Base-by-base conservation (phyloP, 1,140 invertebrate genomes). In the Bombus pyrosoma region DNA sequence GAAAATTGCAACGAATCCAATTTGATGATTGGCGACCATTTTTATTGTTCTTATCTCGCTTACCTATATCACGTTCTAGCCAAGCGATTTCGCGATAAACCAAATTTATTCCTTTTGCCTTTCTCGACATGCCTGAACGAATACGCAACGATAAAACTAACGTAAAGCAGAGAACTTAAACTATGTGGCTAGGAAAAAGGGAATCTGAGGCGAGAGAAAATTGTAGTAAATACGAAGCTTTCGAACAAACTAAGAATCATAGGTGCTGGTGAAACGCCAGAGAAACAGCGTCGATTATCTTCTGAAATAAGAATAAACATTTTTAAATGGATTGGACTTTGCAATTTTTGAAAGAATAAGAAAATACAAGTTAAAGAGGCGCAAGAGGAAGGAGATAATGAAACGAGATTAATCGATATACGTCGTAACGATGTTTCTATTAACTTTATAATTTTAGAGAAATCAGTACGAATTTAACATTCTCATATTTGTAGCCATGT, bases 1-100 rank as follows among this genome's bases (percentile, higher is more conserved):
- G 83, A 64, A 39, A 81, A 85, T 81, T 81, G 32, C 77, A 22
- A 15, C 41, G 69, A 66, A 85, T 81, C 69, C 66, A 66, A 72
- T 72, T 73, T 39, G 5, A 59, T 73, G 53, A 62, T 57, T 18
- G 32, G n/a, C 18, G n/a, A 43, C 47, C 64, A n/a, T 73, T 85
- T 80, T 73, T 62, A 79, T 41, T 64, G 34, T 80, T 43, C 66
- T 39, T 66, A 66, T 66, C 13, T 69, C 62, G 43, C 57, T 77
- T 37, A 41, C 25, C 71, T 82, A 53, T 47, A 75, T 25, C 47
- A 8, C 28, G n/a, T 13, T 39, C 47, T 28, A 69, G 43, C 28
- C 66, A 5, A 28, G 32, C 32, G 25, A 25, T n/a, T 32, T 22
- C 10, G 41, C 28, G 12, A 77, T 74, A 34, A 37, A 77, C 13